Conservation (phyloP, 92 coral and sea anemone species). For the Heteractis magnifica region DNA sequence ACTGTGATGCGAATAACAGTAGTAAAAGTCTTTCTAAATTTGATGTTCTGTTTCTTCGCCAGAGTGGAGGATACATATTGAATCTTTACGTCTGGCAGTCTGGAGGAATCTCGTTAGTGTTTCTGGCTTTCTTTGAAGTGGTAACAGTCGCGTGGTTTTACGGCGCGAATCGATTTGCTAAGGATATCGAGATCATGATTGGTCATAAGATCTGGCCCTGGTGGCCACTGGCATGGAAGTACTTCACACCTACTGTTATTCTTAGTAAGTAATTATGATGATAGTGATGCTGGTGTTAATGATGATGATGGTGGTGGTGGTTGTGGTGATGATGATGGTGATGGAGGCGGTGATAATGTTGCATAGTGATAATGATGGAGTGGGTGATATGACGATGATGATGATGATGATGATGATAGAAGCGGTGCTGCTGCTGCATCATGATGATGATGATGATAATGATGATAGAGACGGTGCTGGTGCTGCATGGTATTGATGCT, state of each 20-base stretch:
- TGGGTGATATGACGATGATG: not conserved
- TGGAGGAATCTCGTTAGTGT: slow-evolving; percentile 88
- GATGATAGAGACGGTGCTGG: not conserved
- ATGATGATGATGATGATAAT: not conserved
- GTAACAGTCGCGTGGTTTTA: slow-evolving; percentile 90
- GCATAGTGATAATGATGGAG: not conserved
- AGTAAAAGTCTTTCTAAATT: slow-evolving; percentile 27
- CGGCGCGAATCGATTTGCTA: slow-evolving; percentile 90
- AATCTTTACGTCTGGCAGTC: slow-evolving; percentile 92
- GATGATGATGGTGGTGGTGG: not conserved
- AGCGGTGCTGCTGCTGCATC: not conserved
- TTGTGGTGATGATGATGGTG: not conserved
- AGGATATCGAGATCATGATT: slow-evolving; percentile 82
- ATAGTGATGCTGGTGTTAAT: not conserved
- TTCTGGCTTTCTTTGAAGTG: slow-evolving; percentile 94
- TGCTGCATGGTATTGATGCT: too few species aligned
- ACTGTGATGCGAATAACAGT: too few species aligned
- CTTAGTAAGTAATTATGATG: slow-evolving; percentile 49
- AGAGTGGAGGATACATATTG: slow-evolving; percentile 90
- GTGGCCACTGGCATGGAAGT: slow-evolving; percentile 99
- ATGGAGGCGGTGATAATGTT: not conserved
- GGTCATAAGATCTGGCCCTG: slow-evolving; percentile 86
- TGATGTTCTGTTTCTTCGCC: not conserved
- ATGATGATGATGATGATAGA: not conserved
- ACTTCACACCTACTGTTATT: slow-evolving; percentile 82